Evolutionary conservation across 2,113 vertebrate genomes (phyloP).

Genomic region (Canis aureus): DNA sequence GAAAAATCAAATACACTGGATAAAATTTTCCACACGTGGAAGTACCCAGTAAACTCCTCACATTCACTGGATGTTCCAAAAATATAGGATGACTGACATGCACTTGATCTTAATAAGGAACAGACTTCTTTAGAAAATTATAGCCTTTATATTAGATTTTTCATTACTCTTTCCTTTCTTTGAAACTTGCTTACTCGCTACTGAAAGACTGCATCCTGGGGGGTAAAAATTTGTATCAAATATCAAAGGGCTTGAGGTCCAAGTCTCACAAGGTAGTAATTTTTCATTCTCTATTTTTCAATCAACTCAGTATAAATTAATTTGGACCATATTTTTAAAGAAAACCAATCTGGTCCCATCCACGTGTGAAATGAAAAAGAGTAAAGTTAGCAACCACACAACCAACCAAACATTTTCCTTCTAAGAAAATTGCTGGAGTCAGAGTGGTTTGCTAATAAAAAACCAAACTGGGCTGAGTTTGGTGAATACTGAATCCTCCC

Average conservation of each 20-base stretch:
- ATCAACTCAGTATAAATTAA: conserved; percentile 75
- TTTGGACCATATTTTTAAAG: conserved; percentile 59
- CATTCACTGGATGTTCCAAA: conserved; percentile 64
- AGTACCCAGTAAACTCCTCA: background rate
- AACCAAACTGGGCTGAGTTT: background rate
- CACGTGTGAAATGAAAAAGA: conserved; percentile 42
- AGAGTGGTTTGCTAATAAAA: conserved; percentile 37
- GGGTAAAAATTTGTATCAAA: conserved; percentile 61
- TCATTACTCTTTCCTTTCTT: conserved; percentile 75
- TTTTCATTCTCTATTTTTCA: conserved; percentile 59
- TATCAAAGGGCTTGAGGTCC: conserved; percentile 78
- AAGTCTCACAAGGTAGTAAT: conserved; percentile 72
- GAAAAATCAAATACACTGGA: conserved; percentile 41
- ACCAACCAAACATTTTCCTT: conserved; percentile 43
- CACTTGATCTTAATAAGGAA: conserved; percentile 79
- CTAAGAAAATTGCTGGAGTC: conserved; percentile 60
- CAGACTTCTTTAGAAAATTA: conserved; percentile 81
- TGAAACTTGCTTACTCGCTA: conserved; percentile 68
- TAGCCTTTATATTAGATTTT: conserved; percentile 79
- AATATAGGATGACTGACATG: conserved; percentile 73
- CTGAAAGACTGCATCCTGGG: conserved; percentile 61
- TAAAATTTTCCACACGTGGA: conserved; percentile 71
- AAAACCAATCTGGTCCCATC: conserved; percentile 58
- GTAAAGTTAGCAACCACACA: conserved; percentile 61
- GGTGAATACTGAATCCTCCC: background rate